A percentile compares a stretch with the other conserved stretches of the same genome.
Evolutionary conservation across 92 coral and sea anemone species (phyloP).

Genomic region (Palythoa caribaeorum): DNA sequence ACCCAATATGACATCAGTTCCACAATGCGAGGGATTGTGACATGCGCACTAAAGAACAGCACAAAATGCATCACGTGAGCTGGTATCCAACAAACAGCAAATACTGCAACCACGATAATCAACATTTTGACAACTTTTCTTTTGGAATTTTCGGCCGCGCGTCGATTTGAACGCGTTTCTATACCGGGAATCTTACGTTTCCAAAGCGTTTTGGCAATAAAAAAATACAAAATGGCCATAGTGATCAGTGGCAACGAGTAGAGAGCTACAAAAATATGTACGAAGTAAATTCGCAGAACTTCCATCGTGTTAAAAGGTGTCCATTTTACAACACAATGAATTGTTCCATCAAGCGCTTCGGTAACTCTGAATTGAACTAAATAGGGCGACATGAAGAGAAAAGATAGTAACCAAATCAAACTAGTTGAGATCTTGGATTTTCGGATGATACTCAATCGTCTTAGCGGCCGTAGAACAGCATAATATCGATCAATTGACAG

Average conservation of each 20-base stretch:
- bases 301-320: conserved; percentile 64
- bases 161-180: conserved; percentile 58
- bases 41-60: conserved; percentile 60
- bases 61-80: conserved; percentile 83
- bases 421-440: conserved; percentile 63
- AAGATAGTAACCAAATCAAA: conserved; percentile 73
- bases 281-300: conserved; percentile 66
- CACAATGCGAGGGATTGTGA: conserved; percentile 49
- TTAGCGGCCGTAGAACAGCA: conserved; percentile 80
- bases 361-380: conserved; percentile 58
- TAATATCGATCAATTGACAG: conserved; percentile 79
- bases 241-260: conserved; percentile 71
- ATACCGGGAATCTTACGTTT: conserved; percentile 82
- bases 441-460: conserved; percentile 59
- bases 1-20: conserved; percentile 69
- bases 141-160: conserved; percentile 79
- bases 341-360: background rate
- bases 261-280: conserved; percentile 56
- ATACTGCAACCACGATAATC: conserved; percentile 37
- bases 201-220: conserved; percentile 81
- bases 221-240: conserved; percentile 64
- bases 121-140: conserved; percentile 81
- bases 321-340: conserved; percentile 70
- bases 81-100: conserved; percentile 75
- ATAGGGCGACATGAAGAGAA: conserved; percentile 79